Base-by-base conservation (phyloP, 2,113 vertebrate species). In the Lepidothrix coronata region DNA sequence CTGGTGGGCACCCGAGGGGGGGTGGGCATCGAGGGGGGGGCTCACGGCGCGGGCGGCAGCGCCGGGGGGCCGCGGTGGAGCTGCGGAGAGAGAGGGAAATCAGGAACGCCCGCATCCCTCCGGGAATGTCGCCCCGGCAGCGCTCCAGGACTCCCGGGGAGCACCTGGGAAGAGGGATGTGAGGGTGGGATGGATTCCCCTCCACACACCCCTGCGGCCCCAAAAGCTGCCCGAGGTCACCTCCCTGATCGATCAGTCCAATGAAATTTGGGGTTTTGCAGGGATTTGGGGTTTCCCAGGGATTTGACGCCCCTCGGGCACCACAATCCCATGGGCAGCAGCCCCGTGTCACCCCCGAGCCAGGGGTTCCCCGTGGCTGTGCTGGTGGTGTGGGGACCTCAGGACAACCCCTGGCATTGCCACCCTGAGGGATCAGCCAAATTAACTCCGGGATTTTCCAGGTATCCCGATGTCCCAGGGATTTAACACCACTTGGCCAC, bases 111-210 rank as follows among this genome's bases (percentile, higher is more conserved):
- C 1, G 0, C 8, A 7, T 14, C 10, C 19, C 22, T 13, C 18
- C 1, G 4, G 41, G 2, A n/a, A 35, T 15, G 4, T 35, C 57
- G 15, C 19, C 41, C 7, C 14, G 46, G 46, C 21, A 21, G 46
- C 21, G 19, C 43, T 20, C 46, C 0, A 12, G 5, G 8, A 14
- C 17, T 24, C 67, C 23, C 1, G 2, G 20, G 1, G 27, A 48
- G 18, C 24, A 4, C 5, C 1, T 0, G 2, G 28, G 8, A 72
- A 2, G 41, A 39, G 44, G 74, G 22, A 31, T 5, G 37, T 1
- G 10, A 84, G 14, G 46, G 61, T 3, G 61, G 31, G 48, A 4
- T 55, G 62, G 24, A 37, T 8, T 27, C 6, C 4, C 8, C 30
- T 8, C 59, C 7, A 9, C 49, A 15, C 54, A 2, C 55, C 19